These are phyloP conservation scores for Labeo catla DNA, from an alignment of 2,113 vertebrate species.

Conservation along the genomic window DNA sequence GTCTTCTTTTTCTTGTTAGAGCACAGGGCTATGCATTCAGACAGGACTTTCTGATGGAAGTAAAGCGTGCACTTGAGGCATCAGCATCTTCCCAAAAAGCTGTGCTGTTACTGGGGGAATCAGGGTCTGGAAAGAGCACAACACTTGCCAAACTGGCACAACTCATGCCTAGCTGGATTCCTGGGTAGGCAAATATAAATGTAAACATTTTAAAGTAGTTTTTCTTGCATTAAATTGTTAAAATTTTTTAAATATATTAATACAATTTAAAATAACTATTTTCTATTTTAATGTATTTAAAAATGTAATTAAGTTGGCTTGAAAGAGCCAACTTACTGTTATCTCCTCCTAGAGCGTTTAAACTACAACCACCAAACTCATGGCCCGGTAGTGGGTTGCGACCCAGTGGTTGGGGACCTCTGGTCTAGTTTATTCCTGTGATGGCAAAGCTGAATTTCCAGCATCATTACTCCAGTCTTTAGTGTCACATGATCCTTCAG, in stretches of 20 bases:
- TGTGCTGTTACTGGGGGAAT: constrained; percentile 65
- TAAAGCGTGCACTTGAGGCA: constrained; percentile 59
- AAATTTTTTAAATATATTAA: background rate
- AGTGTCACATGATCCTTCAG: background rate
- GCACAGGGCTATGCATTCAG: constrained; percentile 61
- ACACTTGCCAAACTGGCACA: constrained; percentile 67
- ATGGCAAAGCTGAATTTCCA: too few relatives aligned
- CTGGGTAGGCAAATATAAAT: constrained; percentile 63
- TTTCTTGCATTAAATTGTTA: background rate
- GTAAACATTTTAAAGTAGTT: background rate
- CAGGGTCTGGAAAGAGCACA: constrained; percentile 72
- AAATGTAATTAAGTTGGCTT: too few relatives aligned
- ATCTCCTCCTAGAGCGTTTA: too few relatives aligned
- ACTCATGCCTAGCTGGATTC: constrained; percentile 66
- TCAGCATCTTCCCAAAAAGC: constrained; percentile 48
- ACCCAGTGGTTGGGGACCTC: too few relatives aligned
- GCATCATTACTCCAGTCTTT: too few relatives aligned
- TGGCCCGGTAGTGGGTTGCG: too few relatives aligned
- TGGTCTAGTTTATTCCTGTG: too few relatives aligned
- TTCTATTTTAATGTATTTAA: too few relatives aligned
- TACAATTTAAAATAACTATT: background rate
- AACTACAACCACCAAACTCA: too few relatives aligned
- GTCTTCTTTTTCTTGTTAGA: constrained; percentile 52
- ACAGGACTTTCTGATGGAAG: constrained; percentile 62
- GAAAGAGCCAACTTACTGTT: too few relatives aligned